Conservation (phyloP, 2,797 vertebrate species). For the Luscinia luscinia region DNA sequence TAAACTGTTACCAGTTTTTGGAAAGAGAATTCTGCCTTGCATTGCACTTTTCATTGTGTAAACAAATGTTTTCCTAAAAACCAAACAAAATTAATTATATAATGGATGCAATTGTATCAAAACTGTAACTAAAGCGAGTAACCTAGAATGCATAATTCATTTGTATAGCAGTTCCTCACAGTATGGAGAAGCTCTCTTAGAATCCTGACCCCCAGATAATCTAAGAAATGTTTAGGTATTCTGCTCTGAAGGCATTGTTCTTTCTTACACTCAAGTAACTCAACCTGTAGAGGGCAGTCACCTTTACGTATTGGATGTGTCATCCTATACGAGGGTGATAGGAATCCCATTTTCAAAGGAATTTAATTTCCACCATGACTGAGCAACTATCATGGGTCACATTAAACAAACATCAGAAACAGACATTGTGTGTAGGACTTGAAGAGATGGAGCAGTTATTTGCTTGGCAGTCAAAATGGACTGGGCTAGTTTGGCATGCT, state of each 20-base stretch:
- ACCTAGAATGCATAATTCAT: neutral
- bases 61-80: neutral
- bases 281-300: constrained; percentile 4
- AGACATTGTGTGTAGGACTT: neutral
- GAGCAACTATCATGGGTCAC: neutral
- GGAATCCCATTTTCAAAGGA: neutral
- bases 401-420: neutral
- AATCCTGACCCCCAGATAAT: neutral
- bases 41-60: neutral
- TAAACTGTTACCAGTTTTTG: neutral
- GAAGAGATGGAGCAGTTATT: neutral
- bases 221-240: neutral
- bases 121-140: neutral
- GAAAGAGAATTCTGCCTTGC: neutral
- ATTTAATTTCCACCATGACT: neutral
- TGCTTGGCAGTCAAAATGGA: neutral
- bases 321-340: neutral
- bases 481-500: neutral
- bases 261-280: neutral
- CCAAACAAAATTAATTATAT: neutral
- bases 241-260: neutral
- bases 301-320: neutral
- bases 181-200: neutral
- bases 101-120: neutral
- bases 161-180: neutral